Percentiles rank a stretch among this genome's conserved stretches.
Evolutionary conservation across 2,797 vertebrate species (phyloP).

Genomic region (Enteromius mattozi): DNA sequence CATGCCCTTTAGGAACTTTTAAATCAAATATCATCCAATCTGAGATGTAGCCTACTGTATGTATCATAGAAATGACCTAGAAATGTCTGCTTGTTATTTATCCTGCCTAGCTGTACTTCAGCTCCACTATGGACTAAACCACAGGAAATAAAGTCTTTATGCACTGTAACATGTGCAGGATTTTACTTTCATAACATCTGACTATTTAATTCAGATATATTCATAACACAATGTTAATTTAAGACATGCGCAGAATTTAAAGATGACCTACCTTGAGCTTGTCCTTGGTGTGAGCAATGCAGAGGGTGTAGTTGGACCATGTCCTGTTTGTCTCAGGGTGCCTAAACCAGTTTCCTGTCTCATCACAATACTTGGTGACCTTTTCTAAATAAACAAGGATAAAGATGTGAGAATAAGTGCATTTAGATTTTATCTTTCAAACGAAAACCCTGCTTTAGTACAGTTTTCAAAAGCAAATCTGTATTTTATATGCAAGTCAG

Average conservation of each 20-base stretch:
- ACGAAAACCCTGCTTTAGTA: background rate
- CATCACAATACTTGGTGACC: conserved; percentile 91
- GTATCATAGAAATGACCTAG: background rate
- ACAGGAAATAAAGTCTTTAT: background rate
- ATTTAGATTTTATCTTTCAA: background rate
- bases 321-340: conserved; percentile 94
- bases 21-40: background rate
- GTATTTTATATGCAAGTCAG: background rate
- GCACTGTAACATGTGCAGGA: background rate
- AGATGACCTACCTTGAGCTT: conserved; percentile 85
- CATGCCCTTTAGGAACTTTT: conserved; percentile 7
- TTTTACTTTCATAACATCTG: background rate
- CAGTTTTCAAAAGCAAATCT: background rate
- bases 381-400: conserved; percentile 80
- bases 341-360: conserved; percentile 91
- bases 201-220: conserved; percentile 1
- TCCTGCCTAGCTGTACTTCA: background rate
- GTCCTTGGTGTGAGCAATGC: conserved; percentile 88
- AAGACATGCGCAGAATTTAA: background rate
- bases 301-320: conserved; percentile 97
- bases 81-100: conserved; percentile 6
- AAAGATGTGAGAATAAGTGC: background rate
- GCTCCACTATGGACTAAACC: background rate
- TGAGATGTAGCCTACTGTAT: background rate
- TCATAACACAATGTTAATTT: background rate